phyloP scores from a whole-genome alignment of 2,797 vertebrate species.

The Chelon auratus region DNA sequence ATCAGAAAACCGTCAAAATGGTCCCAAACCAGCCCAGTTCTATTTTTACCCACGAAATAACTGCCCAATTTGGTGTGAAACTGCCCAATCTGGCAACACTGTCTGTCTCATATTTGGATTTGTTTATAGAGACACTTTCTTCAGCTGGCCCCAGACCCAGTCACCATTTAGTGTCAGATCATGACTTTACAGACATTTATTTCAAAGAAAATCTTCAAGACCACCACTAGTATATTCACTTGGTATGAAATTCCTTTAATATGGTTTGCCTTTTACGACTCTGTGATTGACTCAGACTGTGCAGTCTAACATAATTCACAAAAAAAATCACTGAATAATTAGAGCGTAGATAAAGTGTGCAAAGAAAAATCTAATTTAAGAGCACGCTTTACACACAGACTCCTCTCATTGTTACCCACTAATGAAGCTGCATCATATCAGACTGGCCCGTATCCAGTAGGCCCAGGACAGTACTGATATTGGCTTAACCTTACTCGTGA shows the following conservation, averaged over 20 bases:
- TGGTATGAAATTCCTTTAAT: not conserved
- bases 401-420: constrained; percentile 1
- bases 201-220: not conserved
- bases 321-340: constrained; percentile 21
- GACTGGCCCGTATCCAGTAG: constrained; percentile 26
- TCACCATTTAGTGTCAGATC: no score
- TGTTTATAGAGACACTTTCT: no score
- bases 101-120: no score
- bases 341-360: constrained; percentile 10
- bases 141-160: no score
- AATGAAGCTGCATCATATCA: constrained; percentile 22
- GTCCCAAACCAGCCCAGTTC: no score
- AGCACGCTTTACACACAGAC: constrained; percentile 38
- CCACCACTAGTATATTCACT: no score
- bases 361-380: constrained; percentile 35
- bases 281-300: not conserved
- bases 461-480: constrained; percentile 17
- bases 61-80: no score
- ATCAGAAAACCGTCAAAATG: no score
- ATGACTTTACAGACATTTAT: no score
- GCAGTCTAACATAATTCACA: not conserved
- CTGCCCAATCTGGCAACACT: no score
- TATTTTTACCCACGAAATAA: no score
- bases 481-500: constrained; percentile 30
- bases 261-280: not conserved